A percentile compares a stretch with the other conserved stretches of the same genome.
These are phyloP conservation scores for Standfussiana lucernea DNA, from an alignment of 2,888 invertebrate species.

Conservation along the genomic window DNA sequence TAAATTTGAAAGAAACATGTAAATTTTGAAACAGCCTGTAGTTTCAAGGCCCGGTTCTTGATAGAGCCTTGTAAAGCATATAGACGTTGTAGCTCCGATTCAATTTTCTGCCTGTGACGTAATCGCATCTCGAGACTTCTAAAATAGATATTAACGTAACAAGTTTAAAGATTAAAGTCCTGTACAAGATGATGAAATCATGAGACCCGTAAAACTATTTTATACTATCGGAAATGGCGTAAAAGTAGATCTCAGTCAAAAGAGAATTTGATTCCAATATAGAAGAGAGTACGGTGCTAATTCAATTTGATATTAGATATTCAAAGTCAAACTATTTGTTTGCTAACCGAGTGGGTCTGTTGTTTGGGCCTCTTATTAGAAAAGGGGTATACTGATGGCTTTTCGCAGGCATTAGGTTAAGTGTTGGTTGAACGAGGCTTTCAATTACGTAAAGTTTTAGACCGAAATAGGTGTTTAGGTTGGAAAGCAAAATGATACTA, in stretches of 20 bases:
- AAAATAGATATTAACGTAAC: constrained; percentile 37
- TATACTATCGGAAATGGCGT: neutral
- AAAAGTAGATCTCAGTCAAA: neutral
- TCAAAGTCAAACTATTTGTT: constrained; percentile 5
- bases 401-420: neutral
- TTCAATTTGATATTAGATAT: constrained; percentile 14
- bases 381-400: neutral
- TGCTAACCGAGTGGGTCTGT: neutral
- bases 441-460: constrained; percentile 14
- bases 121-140: constrained; percentile 23
- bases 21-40: neutral
- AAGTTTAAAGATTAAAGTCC: constrained; percentile 30
- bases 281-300: neutral
- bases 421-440: constrained; percentile 8
- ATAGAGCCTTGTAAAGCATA: neutral
- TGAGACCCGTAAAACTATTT: constrained; percentile 7
- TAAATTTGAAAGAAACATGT: too few relatives aligned
- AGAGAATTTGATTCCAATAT: constrained; percentile 8
- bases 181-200: neutral
- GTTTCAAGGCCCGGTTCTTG: neutral
- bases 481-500: neutral
- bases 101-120: constrained; percentile 37
- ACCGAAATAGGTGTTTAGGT: neutral
- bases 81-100: constrained; percentile 12
- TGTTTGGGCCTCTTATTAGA: neutral